Evolutionary conservation across 2,797 vertebrate genomes (phyloP).

Genomic region (Crocodylus rhombifer): DNA sequence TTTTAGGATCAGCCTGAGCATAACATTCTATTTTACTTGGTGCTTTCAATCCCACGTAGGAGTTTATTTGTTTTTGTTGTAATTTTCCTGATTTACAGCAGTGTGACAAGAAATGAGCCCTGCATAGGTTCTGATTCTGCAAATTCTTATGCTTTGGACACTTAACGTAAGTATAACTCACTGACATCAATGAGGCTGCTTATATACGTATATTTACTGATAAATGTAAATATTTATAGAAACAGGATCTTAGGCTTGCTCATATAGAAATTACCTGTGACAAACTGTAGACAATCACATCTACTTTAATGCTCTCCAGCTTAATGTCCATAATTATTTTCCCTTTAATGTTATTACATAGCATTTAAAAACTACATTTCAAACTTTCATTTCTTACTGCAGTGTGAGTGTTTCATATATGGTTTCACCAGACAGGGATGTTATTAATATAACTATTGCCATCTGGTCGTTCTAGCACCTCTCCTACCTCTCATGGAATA

Average conservation of each 20-base stretch:
- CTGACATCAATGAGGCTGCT: not conserved
- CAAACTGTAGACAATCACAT: not conserved
- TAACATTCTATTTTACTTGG: not conserved
- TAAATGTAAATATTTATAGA: not conserved
- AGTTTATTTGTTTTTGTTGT: not conserved
- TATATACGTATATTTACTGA: not conserved
- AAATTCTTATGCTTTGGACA: not conserved
- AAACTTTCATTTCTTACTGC: not conserved
- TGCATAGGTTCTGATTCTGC: conserved; percentile 4
- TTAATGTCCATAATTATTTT: not conserved
- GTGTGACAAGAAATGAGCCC: fast-evolving
- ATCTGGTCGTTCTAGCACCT: conserved; percentile 69
- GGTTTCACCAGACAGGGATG: conserved; percentile 8
- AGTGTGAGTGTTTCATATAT: not conserved
- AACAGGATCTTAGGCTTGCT: not conserved
- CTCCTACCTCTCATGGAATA: conserved; percentile 45
- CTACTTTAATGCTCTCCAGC: not conserved
- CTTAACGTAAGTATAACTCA: not conserved
- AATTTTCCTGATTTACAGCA: not conserved
- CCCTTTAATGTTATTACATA: not conserved
- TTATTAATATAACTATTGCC: conserved; percentile 62
- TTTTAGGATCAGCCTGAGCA: not conserved
- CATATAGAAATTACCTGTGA: not conserved
- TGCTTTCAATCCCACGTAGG: not conserved
- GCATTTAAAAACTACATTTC: not conserved